Evolutionary conservation across 1,140 invertebrate genomes (phyloP).

Genomic region (Zaprionus ornatus): DNA sequence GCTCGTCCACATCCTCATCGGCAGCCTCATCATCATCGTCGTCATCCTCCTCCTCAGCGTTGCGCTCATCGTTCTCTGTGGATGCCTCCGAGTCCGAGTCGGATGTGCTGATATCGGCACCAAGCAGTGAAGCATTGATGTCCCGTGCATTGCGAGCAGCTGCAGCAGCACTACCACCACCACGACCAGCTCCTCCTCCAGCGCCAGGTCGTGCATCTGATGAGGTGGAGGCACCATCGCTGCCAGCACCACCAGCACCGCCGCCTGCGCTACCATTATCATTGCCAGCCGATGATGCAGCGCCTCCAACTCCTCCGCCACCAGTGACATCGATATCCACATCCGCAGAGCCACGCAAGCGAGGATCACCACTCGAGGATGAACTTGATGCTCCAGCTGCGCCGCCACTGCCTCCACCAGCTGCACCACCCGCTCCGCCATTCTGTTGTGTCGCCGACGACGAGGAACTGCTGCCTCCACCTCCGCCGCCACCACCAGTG

Average conservation of each 20-base stretch:
- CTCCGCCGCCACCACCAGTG: background rate
- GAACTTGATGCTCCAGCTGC: too few species aligned
- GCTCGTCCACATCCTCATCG: slow-evolving; percentile 89
- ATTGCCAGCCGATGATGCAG: background rate
- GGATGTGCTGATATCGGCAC: slow-evolving; percentile 63
- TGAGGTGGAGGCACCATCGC: slow-evolving; percentile 82
- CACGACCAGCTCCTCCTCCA: slow-evolving; percentile 76
- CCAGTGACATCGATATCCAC: slow-evolving; percentile 17
- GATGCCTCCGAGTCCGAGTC: slow-evolving; percentile 83
- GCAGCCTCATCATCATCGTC: slow-evolving; percentile 84
- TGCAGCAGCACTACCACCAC: background rate
- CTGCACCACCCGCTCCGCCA: slow-evolving; percentile 1
- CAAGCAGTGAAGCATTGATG: slow-evolving; percentile 57
- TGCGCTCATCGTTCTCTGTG: slow-evolving; percentile 84
- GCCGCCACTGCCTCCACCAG: background rate
- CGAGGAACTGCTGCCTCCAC: background rate
- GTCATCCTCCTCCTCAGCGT: slow-evolving; percentile 82
- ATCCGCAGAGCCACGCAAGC: slow-evolving; percentile 40
- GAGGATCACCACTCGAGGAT: slow-evolving; percentile 30
- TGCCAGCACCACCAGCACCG: slow-evolving; percentile 84
- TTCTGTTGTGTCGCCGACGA: slow-evolving; percentile 34
- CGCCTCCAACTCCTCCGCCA: slow-evolving; percentile 2
- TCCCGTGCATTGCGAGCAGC: slow-evolving; percentile 32
- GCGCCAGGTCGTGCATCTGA: slow-evolving; percentile 38
- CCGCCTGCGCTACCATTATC: background rate